These are phyloP conservation scores for Cuculus canorus DNA, from an alignment of 2,797 vertebrate genomes.

Conservation along the genomic window DNA sequence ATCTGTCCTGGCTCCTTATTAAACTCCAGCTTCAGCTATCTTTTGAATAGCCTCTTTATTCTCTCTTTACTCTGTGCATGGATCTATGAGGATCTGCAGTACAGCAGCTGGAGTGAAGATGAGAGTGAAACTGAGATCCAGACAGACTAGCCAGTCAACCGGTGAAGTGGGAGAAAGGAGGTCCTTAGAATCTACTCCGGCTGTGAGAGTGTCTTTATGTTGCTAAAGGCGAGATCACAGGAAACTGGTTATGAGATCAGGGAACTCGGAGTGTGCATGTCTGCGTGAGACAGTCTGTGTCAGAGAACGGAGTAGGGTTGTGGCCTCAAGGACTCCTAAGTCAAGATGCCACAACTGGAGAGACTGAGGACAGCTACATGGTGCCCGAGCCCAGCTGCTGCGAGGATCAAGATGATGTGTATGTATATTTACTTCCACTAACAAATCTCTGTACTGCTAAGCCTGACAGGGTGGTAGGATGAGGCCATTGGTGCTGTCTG, in stretches of 20 bases:
- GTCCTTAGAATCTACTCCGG: background rate
- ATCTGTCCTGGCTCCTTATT: background rate
- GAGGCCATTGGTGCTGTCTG: background rate
- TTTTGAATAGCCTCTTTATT: background rate
- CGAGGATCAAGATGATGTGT: background rate
- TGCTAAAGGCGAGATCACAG: background rate
- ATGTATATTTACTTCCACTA: background rate
- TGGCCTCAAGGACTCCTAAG: background rate
- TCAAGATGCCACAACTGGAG: background rate
- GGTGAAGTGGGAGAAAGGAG: background rate
- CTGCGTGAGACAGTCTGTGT: background rate
- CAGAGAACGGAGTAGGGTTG: background rate
- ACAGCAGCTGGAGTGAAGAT: background rate
- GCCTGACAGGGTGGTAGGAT: background rate
- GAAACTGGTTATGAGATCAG: rapidly evolving
- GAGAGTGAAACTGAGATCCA: background rate
- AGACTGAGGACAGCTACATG: background rate
- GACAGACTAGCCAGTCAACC: background rate
- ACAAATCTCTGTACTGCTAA: background rate
- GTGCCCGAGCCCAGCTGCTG: background rate
- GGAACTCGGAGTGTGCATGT: background rate
- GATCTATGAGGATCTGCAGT: no score
- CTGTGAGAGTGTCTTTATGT: background rate
- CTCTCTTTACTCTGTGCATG: background rate
- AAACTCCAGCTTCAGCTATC: background rate